Conservation (phyloP, 2,797 vertebrate species). For the Mallotus villosus region DNA sequence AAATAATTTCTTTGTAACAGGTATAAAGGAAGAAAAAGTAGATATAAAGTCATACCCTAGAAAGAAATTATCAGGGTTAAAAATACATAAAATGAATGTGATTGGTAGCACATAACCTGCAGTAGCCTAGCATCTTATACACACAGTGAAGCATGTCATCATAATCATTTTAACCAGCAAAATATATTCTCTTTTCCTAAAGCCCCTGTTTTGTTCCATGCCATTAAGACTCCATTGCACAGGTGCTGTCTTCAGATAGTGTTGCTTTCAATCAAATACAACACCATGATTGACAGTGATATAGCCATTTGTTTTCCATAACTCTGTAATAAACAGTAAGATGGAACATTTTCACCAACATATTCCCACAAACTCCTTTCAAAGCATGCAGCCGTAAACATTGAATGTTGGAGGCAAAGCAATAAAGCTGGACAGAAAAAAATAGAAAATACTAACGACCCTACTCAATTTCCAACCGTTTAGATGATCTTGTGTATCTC, state of each 20-base stretch:
- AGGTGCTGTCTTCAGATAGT: conserved; percentile 31
- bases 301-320: conserved; percentile 27
- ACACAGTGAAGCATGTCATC: conserved; percentile 48
- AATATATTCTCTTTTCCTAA: conserved; percentile 44
- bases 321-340: conserved; percentile 19
- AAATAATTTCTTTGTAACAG: conserved; percentile 77
- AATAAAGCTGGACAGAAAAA: conserved; percentile 56
- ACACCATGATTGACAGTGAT: conserved; percentile 22
- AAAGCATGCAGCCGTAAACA: conserved; percentile 70
- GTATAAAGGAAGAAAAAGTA: conserved; percentile 78
- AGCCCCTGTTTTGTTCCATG: conserved; percentile 50
- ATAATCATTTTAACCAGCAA: conserved; percentile 57
- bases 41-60: conserved; percentile 62
- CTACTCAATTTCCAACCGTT: conserved; percentile 65
- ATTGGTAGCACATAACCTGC: conserved; percentile 43
- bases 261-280: conserved; percentile 18
- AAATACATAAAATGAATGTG: conserved; percentile 46
- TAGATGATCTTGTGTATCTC: conserved; percentile 33
- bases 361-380: conserved; percentile 37
- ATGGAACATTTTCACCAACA: conserved; percentile 21
- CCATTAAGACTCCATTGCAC: conserved; percentile 70
- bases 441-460: conserved; percentile 61
- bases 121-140: conserved; percentile 49
- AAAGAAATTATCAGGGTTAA: conserved; percentile 46
- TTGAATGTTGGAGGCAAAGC: conserved; percentile 60